A percentile compares a stretch with the other conserved stretches of the same genome.
Conservation (phyloP, 2,113 vertebrate genomes). For the Anthoscopus minutus region DNA sequence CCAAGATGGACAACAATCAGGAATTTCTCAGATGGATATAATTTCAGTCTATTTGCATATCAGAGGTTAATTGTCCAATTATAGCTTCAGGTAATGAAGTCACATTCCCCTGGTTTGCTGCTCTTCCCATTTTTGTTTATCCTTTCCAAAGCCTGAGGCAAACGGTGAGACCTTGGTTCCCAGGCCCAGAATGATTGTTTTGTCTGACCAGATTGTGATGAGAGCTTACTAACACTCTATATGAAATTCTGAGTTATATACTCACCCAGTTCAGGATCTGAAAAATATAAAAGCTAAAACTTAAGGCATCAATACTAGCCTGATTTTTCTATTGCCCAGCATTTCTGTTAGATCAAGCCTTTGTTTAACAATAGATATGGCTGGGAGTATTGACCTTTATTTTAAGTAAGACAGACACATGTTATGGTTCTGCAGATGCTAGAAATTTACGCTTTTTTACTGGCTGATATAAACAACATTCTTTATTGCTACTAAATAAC, state of each 20-base stretch:
- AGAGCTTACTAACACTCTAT: background rate
- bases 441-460: background rate
- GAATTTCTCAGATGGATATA: background rate
- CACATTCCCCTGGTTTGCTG: background rate
- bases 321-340: background rate
- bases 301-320: background rate
- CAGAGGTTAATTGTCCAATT: background rate
- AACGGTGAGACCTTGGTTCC: background rate
- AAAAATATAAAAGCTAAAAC: background rate
- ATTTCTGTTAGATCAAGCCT: background rate
- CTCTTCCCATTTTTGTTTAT: background rate
- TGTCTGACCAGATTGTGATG: background rate
- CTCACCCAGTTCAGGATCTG: background rate
- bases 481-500: background rate
- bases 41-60: background rate
- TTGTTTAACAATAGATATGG: background rate
- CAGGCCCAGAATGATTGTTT: background rate
- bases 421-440: background rate
- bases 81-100: background rate
- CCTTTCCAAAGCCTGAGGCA: background rate
- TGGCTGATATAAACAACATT: background rate
- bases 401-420: background rate
- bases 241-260: too few relatives aligned
- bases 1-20: background rate
- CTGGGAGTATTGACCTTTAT: background rate